phyloP scores from a whole-genome alignment of 2,888 invertebrate genomes.

The Drosophila rellima region DNA sequence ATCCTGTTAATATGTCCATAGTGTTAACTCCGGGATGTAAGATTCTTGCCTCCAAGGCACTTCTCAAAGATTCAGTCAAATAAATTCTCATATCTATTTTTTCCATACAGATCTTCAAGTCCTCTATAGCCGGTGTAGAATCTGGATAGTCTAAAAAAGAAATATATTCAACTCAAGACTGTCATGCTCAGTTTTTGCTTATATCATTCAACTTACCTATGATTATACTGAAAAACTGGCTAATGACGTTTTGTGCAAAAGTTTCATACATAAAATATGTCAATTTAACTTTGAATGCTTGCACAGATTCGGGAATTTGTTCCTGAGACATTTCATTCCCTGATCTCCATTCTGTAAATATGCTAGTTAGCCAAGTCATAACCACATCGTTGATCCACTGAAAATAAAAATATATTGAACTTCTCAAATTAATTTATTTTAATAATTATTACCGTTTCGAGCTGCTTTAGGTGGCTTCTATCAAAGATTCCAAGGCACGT shows the following conservation, averaged over 20 bases:
- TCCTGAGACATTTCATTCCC: conserved; percentile 87
- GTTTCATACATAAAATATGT: conserved; percentile 94
- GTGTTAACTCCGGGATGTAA: conserved; percentile 98
- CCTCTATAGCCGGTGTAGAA: conserved; percentile 96
- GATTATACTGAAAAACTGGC: conserved; percentile 97
- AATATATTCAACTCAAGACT: conserved; percentile 66
- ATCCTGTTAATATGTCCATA: conserved; percentile 97
- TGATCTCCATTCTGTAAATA: conserved; percentile 90
- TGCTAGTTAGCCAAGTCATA: conserved; percentile 93
- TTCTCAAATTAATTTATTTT: not conserved
- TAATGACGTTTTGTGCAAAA: conserved; percentile 94
- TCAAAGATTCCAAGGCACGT: conserved; percentile 95
- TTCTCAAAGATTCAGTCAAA: conserved; percentile 92
- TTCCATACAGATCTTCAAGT: conserved; percentile 93
- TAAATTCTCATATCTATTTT: conserved; percentile 93
- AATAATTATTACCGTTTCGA: conserved; percentile 89
- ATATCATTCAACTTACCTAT: conserved; percentile 87
- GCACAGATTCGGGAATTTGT: conserved; percentile 84
- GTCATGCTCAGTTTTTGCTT: not conserved
- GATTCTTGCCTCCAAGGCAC: conserved; percentile 93
- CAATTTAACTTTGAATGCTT: conserved; percentile 91
- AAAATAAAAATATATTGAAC: conserved; percentile 50
- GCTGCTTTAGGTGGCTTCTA: conserved; percentile 90
- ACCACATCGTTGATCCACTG: conserved; percentile 95
- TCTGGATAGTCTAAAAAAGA: conserved; percentile 93